Conservation (phyloP, 2,797 vertebrate species). For the Sparidentex hasta region DNA sequence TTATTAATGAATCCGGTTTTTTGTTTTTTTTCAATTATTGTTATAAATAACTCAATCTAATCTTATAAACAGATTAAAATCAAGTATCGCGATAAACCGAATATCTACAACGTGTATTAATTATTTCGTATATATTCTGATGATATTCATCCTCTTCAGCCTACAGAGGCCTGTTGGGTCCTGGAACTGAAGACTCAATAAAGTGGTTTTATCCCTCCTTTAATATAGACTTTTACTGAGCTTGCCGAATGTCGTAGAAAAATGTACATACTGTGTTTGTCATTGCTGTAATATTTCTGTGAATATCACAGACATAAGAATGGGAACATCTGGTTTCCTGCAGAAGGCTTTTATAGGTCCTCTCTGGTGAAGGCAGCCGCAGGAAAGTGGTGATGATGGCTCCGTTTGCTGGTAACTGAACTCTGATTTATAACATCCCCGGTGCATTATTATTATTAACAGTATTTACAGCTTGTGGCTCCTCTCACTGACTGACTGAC, state of each 20-base stretch:
- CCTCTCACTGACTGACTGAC: background rate
- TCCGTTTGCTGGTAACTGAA: constrained; percentile 16
- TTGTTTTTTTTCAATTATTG: background rate
- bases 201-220: background rate
- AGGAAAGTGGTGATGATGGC: constrained; percentile 48
- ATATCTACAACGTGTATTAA: background rate
- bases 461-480: constrained; percentile 15
- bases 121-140: no score
- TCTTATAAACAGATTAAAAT: background rate
- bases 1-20: background rate
- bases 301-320: constrained; percentile 11
- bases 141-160: background rate
- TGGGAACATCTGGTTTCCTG: constrained; percentile 54
- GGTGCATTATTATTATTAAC: constrained; percentile 29
- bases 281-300: constrained; percentile 17
- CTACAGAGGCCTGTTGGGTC: background rate
- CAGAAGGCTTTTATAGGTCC: constrained; percentile 30
- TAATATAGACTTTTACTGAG: constrained; percentile 14
- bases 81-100: background rate
- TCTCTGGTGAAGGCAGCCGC: constrained; percentile 12
- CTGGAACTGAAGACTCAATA: background rate
- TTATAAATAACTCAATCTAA: background rate
- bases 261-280: background rate
- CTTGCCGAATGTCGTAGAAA: background rate
- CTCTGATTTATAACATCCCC: constrained; percentile 46